Conservation (phyloP, 1,140 invertebrate species). For the Helicoverpa zea region DNA sequence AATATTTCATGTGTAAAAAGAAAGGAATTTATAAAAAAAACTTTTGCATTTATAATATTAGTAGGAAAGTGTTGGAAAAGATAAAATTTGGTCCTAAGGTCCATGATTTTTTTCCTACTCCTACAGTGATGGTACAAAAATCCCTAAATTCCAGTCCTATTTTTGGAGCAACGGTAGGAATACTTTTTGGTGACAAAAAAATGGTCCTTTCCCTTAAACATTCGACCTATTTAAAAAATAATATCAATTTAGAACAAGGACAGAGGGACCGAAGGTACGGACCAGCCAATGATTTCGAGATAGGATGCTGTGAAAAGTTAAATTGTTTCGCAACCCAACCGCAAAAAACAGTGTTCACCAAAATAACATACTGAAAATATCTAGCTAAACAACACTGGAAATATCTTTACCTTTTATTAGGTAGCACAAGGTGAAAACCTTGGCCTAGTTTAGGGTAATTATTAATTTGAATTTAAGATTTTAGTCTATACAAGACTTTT, state of each 20-base stretch:
- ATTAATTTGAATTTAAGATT: too few species aligned
- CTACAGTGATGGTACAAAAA: too few species aligned
- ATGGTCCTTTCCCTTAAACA: not conserved
- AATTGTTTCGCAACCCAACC: slow-evolving; percentile 41
- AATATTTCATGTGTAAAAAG: not conserved
- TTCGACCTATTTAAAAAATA: slow-evolving; percentile 36
- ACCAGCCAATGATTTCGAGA: slow-evolving; percentile 19
- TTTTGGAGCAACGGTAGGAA: not conserved
- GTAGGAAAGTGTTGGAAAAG: too few species aligned
- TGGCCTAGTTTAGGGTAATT: too few species aligned
- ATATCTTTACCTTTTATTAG: slow-evolving; percentile 10
- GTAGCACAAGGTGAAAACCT: not conserved
- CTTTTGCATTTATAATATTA: too few species aligned
- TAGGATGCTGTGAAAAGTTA: slow-evolving; percentile 41
- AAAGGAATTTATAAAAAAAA: not conserved
- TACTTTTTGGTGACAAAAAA: not conserved
- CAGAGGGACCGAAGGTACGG: not conserved
- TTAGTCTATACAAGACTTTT: too few species aligned
- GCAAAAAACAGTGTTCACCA: slow-evolving; percentile 15
- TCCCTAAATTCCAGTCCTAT: not conserved
- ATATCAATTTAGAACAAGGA: slow-evolving; percentile 38
- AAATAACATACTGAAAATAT: slow-evolving; percentile 42
- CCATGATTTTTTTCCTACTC: too few species aligned
- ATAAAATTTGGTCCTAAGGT: too few species aligned
- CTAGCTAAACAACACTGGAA: slow-evolving; percentile 5